Evolutionary conservation across 1,140 invertebrate genomes (phyloP).

Genomic region (Eumaeus atala): DNA sequence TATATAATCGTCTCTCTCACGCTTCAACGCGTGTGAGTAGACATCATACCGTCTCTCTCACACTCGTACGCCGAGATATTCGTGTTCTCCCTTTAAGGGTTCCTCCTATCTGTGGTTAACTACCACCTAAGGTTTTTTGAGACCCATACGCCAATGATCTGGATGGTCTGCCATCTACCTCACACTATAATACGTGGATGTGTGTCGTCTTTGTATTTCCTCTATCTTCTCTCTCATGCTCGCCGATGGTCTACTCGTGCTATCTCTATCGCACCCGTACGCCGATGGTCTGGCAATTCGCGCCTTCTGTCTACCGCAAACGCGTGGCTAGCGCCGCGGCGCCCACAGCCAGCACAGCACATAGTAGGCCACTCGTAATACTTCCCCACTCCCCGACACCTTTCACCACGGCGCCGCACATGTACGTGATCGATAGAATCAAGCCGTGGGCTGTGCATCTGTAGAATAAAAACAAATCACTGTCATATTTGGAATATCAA

Average conservation of each 20-base stretch:
- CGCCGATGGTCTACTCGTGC: too few relatives aligned
- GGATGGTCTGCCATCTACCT: too few relatives aligned
- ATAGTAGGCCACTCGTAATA: constrained; percentile 21
- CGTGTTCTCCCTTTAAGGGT: too few relatives aligned
- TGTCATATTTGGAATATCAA: not conserved
- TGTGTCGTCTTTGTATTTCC: too few relatives aligned
- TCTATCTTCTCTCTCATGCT: too few relatives aligned
- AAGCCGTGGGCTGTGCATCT: constrained; percentile 51
- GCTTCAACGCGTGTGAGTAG: not conserved
- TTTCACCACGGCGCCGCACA: constrained; percentile 33
- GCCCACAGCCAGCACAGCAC: constrained; percentile 23
- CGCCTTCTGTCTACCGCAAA: constrained; percentile 24
- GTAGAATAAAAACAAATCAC: constrained; percentile 10
- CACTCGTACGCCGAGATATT: too few relatives aligned
- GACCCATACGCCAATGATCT: too few relatives aligned
- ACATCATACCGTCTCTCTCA: not conserved
- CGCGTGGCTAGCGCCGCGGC: constrained; percentile 28
- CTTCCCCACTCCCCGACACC: constrained; percentile 26
- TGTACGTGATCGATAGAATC: constrained; percentile 41
- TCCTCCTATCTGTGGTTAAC: too few relatives aligned
- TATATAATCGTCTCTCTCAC: constrained; percentile 1
- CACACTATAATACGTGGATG: too few relatives aligned
- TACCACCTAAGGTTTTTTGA: too few relatives aligned
- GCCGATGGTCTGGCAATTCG: not conserved
- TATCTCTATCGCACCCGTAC: too few relatives aligned